Percentiles rank a stretch among this genome's conserved stretches.
phyloP scores from a whole-genome alignment of 2,113 vertebrate species.

The Ovis canadensis region DNA sequence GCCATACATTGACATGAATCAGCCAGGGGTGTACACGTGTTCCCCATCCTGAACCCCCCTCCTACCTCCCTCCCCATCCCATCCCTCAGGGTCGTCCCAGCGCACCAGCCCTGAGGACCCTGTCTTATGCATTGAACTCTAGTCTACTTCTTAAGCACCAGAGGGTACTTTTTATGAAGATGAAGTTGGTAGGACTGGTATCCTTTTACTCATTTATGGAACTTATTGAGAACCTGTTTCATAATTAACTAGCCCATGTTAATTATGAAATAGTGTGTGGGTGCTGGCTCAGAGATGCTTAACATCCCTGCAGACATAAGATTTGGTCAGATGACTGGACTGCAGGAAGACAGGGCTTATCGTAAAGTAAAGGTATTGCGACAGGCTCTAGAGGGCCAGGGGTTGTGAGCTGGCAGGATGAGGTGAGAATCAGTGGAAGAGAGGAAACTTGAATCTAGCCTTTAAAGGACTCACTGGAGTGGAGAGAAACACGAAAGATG shows the following conservation, averaged over 20 bases:
- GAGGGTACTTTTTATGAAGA: background rate
- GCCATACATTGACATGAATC: background rate
- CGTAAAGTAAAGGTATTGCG: fast-evolving
- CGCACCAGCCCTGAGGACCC: background rate
- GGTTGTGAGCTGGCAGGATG: background rate
- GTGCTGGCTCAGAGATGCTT: background rate
- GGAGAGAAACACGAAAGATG: background rate
- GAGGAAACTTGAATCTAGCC: background rate
- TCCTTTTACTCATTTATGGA: background rate
- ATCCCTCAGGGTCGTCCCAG: background rate
- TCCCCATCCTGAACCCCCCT: background rate
- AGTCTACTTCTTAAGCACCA: background rate
- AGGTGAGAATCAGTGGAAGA: background rate
- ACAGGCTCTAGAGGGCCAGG: background rate
- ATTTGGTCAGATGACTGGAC: background rate
- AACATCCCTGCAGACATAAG: fast-evolving
- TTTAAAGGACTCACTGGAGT: background rate
- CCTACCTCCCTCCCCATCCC: background rate
- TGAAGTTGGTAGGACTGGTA: background rate
- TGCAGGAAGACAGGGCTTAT: fast-evolving
- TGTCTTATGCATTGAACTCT: background rate
- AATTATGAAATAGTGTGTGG: background rate
- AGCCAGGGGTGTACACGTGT: background rate
- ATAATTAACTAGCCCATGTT: background rate
- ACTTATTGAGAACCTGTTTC: background rate